phyloP scores from a whole-genome alignment of 2,113 vertebrate species.

The Ailurus styani region DNA sequence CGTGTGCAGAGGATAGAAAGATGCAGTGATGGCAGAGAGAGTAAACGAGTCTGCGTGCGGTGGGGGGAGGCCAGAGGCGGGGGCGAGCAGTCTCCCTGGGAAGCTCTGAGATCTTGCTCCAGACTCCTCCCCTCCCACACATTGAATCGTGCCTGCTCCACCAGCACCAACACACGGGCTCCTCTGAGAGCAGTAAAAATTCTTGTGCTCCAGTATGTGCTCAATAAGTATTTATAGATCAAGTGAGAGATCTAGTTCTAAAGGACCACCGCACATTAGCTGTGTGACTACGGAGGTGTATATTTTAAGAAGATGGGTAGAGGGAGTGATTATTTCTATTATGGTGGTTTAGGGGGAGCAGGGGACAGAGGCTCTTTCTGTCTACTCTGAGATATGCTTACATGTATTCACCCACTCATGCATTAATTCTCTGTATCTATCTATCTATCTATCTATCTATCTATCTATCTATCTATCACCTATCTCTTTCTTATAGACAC shows the following conservation, averaged over 20 bases:
- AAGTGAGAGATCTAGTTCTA: background rate
- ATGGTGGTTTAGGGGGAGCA: background rate
- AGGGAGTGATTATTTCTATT: background rate
- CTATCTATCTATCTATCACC: too few relatives aligned
- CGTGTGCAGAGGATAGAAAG: rapidly evolving
- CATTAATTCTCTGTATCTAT: background rate
- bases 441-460: background rate
- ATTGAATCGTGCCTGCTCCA: background rate
- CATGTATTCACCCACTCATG: background rate
- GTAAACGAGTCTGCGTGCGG: background rate
- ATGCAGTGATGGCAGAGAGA: background rate
- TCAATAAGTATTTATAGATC: background rate
- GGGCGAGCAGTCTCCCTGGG: background rate
- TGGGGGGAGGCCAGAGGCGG: rapidly evolving
- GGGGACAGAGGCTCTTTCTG: background rate
- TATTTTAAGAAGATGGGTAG: background rate
- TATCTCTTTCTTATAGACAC: too few relatives aligned
- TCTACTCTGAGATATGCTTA: background rate
- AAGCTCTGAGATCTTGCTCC: background rate
- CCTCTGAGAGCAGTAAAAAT: background rate
- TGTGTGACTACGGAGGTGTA: background rate
- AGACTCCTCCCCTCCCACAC: background rate
- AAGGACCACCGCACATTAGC: too few relatives aligned
- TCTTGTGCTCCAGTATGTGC: background rate
- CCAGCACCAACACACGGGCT: background rate